Percentiles rank a stretch among this genome's conserved stretches.
Evolutionary conservation across 1,140 invertebrate genomes (phyloP).

Genomic region (Piezodorus guildinii): DNA sequence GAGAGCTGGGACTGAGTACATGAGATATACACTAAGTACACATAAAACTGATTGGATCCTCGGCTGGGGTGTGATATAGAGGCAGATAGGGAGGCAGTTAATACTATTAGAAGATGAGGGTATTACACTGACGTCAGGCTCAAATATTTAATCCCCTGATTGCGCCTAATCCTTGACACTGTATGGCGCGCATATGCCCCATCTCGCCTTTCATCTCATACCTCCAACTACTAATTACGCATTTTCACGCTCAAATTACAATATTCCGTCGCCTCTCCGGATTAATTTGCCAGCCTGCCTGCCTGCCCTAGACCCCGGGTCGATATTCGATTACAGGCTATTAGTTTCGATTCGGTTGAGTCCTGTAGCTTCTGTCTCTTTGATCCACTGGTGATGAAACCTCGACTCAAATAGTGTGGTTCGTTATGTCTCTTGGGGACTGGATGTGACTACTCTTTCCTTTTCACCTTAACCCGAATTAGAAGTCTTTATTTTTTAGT

Average conservation of each 20-base stretch:
- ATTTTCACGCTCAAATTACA: slow-evolving; percentile 14
- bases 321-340: no score
- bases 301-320: not conserved
- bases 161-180: not conserved
- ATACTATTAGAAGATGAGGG: slow-evolving; percentile 15
- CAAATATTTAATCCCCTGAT: slow-evolving; percentile 15
- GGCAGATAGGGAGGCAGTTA: not conserved
- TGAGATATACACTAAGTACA: no score
- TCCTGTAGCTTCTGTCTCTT: no score
- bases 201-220: slow-evolving; percentile 11
- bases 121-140: not conserved
- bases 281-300: not conserved
- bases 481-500: no score
- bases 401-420: no score
- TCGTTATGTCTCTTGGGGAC: no score
- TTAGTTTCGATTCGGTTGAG: no score
- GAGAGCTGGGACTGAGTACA: no score
- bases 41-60: slow-evolving; percentile 5
- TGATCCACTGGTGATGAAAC: no score
- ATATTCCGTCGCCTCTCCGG: slow-evolving; percentile 1
- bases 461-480: no score
- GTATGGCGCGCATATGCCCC: not conserved
- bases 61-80: not conserved
- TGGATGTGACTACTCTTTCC: no score
- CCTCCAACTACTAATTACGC: slow-evolving; percentile 7